Evolutionary conservation across 2,888 invertebrate genomes (phyloP).

Genomic region (Agrypnus murinus): DNA sequence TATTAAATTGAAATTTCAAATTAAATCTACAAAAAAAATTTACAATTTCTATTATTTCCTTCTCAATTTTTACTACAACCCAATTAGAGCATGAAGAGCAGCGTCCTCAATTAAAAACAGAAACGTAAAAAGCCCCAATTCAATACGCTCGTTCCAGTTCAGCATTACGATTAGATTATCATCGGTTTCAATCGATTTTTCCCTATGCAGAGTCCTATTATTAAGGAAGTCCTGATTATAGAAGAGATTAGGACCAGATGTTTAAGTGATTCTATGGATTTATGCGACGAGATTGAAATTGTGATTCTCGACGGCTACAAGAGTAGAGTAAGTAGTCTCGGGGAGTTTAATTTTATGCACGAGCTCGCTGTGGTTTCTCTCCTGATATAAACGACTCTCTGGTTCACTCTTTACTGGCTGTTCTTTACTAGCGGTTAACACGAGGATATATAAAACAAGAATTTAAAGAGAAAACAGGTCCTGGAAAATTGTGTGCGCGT

Average conservation of each 20-base stretch:
- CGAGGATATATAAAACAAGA: not conserved
- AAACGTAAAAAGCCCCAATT: too few species aligned
- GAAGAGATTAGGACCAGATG: constrained; percentile 56
- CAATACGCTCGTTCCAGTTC: too few species aligned
- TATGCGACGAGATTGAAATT: constrained; percentile 56
- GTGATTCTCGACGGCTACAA: constrained; percentile 54
- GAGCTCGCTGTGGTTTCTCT: constrained; percentile 44
- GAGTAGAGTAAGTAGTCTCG: too few species aligned
- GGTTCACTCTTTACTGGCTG: too few species aligned
- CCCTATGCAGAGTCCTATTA: not conserved
- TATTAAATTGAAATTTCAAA: too few species aligned
- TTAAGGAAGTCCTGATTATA: constrained; percentile 52
- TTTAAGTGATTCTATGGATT: constrained; percentile 58
- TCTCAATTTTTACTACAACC: too few species aligned
- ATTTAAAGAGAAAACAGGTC: not conserved
- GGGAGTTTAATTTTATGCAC: constrained; percentile 56
- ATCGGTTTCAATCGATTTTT: too few species aligned
- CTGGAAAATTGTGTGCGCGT: constrained; percentile 3
- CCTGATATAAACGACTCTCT: constrained; percentile 18
- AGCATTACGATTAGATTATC: too few species aligned
- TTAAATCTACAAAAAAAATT: too few species aligned
- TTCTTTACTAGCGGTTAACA: constrained; percentile 29
- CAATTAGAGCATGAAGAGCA: too few species aligned
- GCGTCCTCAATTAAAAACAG: too few species aligned
- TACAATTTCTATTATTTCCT: too few species aligned